Conservation (phyloP, 2,888 invertebrate species). For the Drosophila sordidula region DNA sequence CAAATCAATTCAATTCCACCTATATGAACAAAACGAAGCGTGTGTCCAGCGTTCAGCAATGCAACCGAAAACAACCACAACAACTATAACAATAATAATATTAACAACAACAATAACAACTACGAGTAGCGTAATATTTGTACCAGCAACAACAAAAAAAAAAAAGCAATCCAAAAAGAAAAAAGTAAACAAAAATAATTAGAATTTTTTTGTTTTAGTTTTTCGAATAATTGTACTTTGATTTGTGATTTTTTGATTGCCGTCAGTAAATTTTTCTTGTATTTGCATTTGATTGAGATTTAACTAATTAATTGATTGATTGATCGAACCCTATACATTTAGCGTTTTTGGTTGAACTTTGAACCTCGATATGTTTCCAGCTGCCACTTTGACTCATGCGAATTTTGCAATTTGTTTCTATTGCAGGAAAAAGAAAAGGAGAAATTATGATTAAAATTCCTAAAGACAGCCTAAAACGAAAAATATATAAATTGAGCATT, state of each 20-base stretch:
- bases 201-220: slow-evolving; percentile 16
- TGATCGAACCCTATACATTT: slow-evolving; percentile 33
- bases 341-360: slow-evolving; percentile 24
- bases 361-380: slow-evolving; percentile 43
- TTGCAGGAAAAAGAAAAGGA: slow-evolving; percentile 85
- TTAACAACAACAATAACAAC: slow-evolving; percentile 34
- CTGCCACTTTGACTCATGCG: slow-evolving; percentile 56
- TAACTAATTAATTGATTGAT: slow-evolving; percentile 48
- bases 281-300: slow-evolving; percentile 36
- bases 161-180: slow-evolving; percentile 17
- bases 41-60: slow-evolving; percentile 61
- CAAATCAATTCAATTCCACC: slow-evolving; percentile 42
- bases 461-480: slow-evolving; percentile 54
- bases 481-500: slow-evolving; percentile 29
- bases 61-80: slow-evolving; percentile 45
- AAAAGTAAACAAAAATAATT: slow-evolving; percentile 15
- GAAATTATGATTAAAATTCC: slow-evolving; percentile 84
- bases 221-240: slow-evolving; percentile 8
- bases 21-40: slow-evolving; percentile 36
- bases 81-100: slow-evolving; percentile 41
- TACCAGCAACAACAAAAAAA: slow-evolving; percentile 44
- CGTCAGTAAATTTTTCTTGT: slow-evolving; percentile 28
- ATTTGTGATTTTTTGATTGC: slow-evolving; percentile 34
- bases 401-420: slow-evolving; percentile 76
- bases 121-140: slow-evolving; percentile 62